Base-by-base conservation (phyloP, 2,113 vertebrate species). In the Condylura cristata region DNA sequence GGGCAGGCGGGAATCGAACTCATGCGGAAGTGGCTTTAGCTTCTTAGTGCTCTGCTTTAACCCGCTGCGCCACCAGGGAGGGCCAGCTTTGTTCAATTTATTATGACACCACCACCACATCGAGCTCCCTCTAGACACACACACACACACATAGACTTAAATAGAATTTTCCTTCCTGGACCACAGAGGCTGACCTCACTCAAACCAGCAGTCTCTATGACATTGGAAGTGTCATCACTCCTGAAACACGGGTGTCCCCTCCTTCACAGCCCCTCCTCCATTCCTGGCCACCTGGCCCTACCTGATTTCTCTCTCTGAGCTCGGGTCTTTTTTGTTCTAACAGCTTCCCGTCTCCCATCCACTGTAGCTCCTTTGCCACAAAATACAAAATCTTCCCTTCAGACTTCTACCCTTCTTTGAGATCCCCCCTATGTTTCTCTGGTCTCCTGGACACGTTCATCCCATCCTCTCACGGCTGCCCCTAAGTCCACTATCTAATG, bases 81-180 rank as follows among this genome's bases (percentile, higher is more conserved):
- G n/a, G n/a, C n/a, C n/a, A n/a, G n/a, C n/a, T n/a, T n/a, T 60
- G 11, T 51, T 24, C 51, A 44, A 26, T 20, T 34, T 86, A 5
- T 18, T 70, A 37, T 56, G 17, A 5, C 8, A 32, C 7, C 11
- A 18, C 18, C 58, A 60, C 13, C 5, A 28, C 17, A 22, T n/a
- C 24, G 17, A 3, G 1, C 8, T 3, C 16, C 3, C 14, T 11
- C 39, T 2, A n/a, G 8, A 11, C 14, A 0, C 3, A 3, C n/a
- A 28, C 63, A 70, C 82, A 80, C 39, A 7, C 7, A 34, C 2
- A 22, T 2, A 39, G 14, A 71, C 26, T n/a, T 56, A 9, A 37
- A 4, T 20, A 13, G 14, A 28, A 39, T 28, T 26, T 8, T 86
- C 63, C 34, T 66, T 26, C 30, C 17, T 63, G 58, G n/a, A 72